These are phyloP conservation scores for Steinernema carpocapsae DNA, from an alignment of 2,888 invertebrate species.

Conservation along the genomic window DNA sequence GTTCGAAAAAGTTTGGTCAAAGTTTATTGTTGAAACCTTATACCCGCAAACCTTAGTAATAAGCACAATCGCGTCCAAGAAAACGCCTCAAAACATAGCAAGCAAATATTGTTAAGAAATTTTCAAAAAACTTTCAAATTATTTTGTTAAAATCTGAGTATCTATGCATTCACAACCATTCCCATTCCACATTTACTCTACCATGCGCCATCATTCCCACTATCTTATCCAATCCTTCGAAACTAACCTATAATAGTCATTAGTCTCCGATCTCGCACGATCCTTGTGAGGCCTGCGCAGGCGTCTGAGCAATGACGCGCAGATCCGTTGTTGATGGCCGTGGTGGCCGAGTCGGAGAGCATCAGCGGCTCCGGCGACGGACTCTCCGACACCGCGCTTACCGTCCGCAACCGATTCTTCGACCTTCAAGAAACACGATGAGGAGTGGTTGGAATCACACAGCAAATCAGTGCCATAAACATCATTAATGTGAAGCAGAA, in stretches of 20 bases:
- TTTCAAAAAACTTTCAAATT: background rate
- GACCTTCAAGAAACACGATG: conserved; percentile 25
- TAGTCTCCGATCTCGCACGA: conserved; percentile 43
- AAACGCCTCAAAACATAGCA: background rate
- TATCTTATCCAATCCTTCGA: background rate
- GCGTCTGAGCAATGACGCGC: background rate
- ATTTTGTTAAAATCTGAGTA: too few relatives aligned
- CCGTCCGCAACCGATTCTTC: conserved; percentile 41
- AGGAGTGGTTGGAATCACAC: conserved; percentile 11
- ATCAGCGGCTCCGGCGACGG: conserved; percentile 44
- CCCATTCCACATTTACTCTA: too few relatives aligned
- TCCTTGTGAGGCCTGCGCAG: conserved; percentile 39
- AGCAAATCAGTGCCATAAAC: conserved; percentile 36
- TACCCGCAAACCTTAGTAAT: background rate
- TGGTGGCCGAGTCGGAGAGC: conserved; percentile 32
- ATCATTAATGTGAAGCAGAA: conserved; percentile 37
- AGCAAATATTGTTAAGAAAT: background rate
- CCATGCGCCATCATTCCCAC: too few relatives aligned
- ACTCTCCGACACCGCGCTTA: conserved; percentile 49
- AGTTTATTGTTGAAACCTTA: background rate
- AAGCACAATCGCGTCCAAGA: background rate
- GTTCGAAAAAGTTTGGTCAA: background rate
- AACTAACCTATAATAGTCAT: conserved; percentile 43
- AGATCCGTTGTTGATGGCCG: conserved; percentile 40
- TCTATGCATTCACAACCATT: too few relatives aligned